Conservation (phyloP, 2,113 vertebrate species). For the Dromaius novaehollandiae region DNA sequence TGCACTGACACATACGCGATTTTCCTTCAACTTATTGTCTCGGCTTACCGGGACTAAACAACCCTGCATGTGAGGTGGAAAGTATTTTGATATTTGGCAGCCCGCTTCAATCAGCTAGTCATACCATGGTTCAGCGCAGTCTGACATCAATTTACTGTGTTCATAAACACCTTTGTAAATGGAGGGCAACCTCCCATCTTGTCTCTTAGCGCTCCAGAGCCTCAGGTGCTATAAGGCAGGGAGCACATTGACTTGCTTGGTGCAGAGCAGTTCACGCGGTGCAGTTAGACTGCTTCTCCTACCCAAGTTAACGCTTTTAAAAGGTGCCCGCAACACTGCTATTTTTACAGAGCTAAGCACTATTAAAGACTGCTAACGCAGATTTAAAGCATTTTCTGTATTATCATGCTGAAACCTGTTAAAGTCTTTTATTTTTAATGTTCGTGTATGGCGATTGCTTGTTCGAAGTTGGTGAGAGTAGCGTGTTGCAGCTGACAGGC, state of each 20-base stretch:
- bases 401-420: background rate
- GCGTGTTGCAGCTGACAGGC: background rate
- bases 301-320: background rate
- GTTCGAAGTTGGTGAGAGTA: background rate
- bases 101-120: background rate
- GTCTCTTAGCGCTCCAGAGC: background rate
- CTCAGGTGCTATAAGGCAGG: background rate
- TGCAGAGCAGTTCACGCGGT: background rate
- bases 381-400: background rate
- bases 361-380: background rate
- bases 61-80: background rate
- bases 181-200: background rate
- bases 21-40: background rate
- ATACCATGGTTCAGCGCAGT: background rate
- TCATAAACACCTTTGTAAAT: background rate
- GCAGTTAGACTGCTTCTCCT: background rate
- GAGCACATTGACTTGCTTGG: background rate
- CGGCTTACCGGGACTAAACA: background rate
- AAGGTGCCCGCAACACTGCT: background rate
- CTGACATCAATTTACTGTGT: background rate
- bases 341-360: background rate
- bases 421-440: background rate
- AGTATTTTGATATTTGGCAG: background rate
- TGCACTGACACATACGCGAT: background rate
- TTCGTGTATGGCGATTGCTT: background rate